phyloP scores from a whole-genome alignment of 1,140 invertebrate genomes.

The Pseudomyrmex dendroicus region DNA sequence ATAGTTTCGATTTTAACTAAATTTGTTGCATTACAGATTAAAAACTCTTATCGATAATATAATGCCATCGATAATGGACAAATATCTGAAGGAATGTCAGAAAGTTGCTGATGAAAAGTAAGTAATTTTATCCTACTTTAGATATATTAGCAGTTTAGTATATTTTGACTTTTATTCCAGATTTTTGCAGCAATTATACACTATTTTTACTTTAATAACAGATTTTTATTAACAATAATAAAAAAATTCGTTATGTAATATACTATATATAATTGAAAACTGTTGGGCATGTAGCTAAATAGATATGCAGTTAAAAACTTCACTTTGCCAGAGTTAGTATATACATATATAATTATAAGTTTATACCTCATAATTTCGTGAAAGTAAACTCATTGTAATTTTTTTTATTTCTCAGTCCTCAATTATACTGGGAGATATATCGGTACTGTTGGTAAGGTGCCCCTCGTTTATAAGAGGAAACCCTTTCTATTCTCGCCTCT shows the following conservation, averaged over 20 bases:
- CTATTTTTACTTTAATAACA: conserved; percentile 20
- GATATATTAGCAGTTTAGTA: background rate
- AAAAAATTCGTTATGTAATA: conserved; percentile 18
- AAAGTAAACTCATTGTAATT: conserved; percentile 74
- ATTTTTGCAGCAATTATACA: conserved; percentile 23
- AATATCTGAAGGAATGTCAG: conserved; percentile 87
- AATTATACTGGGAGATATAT: conserved; percentile 83
- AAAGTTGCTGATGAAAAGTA: conserved; percentile 86
- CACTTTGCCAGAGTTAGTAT: conserved; percentile 38
- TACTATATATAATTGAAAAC: conserved; percentile 6
- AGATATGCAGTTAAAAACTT: conserved; percentile 8
- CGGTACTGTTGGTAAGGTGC: conserved; percentile 84
- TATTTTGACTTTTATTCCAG: conserved; percentile 11
- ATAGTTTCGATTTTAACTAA: background rate
- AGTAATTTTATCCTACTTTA: conserved; percentile 71
- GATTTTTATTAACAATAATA: background rate
- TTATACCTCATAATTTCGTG: conserved; percentile 34
- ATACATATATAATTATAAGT: conserved; percentile 24
- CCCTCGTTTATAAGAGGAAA: conserved; percentile 74
- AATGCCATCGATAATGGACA: conserved; percentile 87
- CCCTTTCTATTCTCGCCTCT: conserved; percentile 73
- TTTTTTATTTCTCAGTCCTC: conserved; percentile 81
- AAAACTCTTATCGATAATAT: conserved; percentile 85
- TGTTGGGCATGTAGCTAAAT: conserved; percentile 1
- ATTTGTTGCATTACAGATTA: conserved; percentile 80